These are phyloP conservation scores for Cephalopholis sonnerati DNA, from an alignment of 2,113 vertebrate genomes.

Conservation along the genomic window DNA sequence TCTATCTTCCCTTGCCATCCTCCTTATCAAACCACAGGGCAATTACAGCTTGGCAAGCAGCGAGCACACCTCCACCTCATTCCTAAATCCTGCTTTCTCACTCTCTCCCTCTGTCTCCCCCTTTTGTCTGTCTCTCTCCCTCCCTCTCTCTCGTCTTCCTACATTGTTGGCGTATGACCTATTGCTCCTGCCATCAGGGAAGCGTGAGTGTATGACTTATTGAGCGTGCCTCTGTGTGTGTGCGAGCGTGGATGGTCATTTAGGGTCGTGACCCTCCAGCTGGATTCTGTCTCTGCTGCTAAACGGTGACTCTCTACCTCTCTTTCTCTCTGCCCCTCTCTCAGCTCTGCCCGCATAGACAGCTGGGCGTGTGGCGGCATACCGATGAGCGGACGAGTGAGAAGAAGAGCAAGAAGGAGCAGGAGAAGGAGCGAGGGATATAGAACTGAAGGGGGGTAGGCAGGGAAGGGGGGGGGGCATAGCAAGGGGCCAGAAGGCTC, in stretches of 20 bases:
- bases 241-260: slow-evolving; percentile 67
- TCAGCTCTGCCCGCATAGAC: slow-evolving; percentile 68
- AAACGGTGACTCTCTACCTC: slow-evolving; percentile 65
- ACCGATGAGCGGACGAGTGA: slow-evolving; percentile 72
- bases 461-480: not conserved
- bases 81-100: slow-evolving; percentile 43
- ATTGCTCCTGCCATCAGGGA: slow-evolving; percentile 73
- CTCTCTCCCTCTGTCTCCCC: not conserved
- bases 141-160: slow-evolving; percentile 15
- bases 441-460: slow-evolving; percentile 39
- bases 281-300: slow-evolving; percentile 75
- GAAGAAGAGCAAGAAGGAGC: slow-evolving; percentile 24
- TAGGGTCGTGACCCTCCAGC: slow-evolving; percentile 75
- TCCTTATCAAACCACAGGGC: slow-evolving; percentile 35
- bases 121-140: slow-evolving; percentile 24
- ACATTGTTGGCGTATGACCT: slow-evolving; percentile 65
- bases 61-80: slow-evolving; percentile 39
- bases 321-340: slow-evolving; percentile 30
- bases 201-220: slow-evolving; percentile 69
- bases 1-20: slow-evolving; percentile 9
- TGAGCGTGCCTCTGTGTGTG: slow-evolving; percentile 30
- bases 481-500: slow-evolving; percentile 49
- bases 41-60: slow-evolving; percentile 49
- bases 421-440: slow-evolving; percentile 17
- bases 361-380: slow-evolving; percentile 74